A percentile compares a stretch with the other conserved stretches of the same genome.
Evolutionary conservation across 2,888 invertebrate species (phyloP).

Genomic region (Microctonus hyperodae): DNA sequence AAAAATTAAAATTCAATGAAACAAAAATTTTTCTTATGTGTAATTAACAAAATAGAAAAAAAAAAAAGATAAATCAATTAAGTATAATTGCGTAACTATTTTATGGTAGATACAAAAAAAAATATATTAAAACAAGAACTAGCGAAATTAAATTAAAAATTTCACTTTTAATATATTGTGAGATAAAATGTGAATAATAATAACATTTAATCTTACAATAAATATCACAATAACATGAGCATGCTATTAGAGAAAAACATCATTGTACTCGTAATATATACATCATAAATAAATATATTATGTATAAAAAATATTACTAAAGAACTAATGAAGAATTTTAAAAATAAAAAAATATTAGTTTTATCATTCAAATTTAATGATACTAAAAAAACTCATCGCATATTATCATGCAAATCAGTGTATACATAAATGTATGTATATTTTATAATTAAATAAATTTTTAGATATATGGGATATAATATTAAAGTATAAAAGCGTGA

Average conservation of each 20-base stretch:
- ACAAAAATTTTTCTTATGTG: not conserved
- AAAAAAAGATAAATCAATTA: not conserved
- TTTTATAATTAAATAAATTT: not conserved
- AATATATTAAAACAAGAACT: not conserved
- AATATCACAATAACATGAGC: not conserved
- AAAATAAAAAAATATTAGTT: not conserved
- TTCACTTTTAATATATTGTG: not conserved
- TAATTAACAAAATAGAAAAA: conserved; percentile 2
- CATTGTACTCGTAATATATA: not conserved
- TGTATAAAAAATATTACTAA: not conserved
- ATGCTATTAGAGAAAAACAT: not conserved
- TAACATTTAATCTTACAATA: not conserved
- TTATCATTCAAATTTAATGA: not conserved
- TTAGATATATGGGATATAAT: not conserved
- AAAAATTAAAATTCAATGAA: not conserved
- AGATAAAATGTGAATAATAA: not conserved
- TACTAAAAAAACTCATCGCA: not conserved
- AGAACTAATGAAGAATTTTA: not conserved
- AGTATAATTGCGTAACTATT: not conserved
- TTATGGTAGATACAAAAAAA: not conserved
- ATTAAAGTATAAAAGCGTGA: not conserved
- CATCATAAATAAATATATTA: not conserved
- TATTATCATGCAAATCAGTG: not conserved
- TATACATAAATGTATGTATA: not conserved
- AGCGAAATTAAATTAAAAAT: not conserved